Evolutionary conservation across 2,113 vertebrate genomes (phyloP), one percentile per base, ranked within the genome.

Genomic region (Anoplopoma fimbria): DNA sequence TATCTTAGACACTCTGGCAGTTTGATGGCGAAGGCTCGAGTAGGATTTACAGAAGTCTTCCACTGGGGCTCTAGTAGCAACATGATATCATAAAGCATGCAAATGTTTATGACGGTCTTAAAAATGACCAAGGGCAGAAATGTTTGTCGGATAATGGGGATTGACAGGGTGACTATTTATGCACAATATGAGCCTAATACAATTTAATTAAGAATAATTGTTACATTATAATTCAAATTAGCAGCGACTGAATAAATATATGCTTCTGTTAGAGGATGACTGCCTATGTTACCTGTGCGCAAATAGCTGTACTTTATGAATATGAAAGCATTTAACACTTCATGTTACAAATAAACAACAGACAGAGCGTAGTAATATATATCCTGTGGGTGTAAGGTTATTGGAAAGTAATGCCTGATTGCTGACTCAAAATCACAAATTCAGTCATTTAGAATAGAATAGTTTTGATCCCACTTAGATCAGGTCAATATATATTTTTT

Each of bases 41-140:
- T 9, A 12, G 29, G 45, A 60, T 58, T 85, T 67, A 40, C 14
- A 33, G 55, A 63, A 69, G 47, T 33, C 65, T 75, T 70, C 49
- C n/a, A 31, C 19, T 4, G 2, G 36, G 25, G 40, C 25, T 36
- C 21, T 42, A 29, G 25, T 9, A 29, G 31, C 60, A 47, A 17
- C 34, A 34, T 33, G 23, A 40, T 63, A 13, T 60, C 55, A 55
- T 63, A 15, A 45, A 57, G 61, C n/a, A 27, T 25, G 15, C 13
- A 53, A 31, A 47, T 57, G 27, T 64, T 47, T 58, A 40, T 36
- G 38, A 40, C 12, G 19, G 7, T 67, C 49, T 55, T 67, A 23
- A 55, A 51, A 76, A 51, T n/a, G 23, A 63, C 14, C 42, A 38
- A 9, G n/a, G 23, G 2, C 23, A 51, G 36, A 63, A 19, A n/a